Evolutionary conservation across 2,113 vertebrate genomes (phyloP), one percentile per base, ranked within the genome.

Genomic region (Australoheros scitulus): DNA sequence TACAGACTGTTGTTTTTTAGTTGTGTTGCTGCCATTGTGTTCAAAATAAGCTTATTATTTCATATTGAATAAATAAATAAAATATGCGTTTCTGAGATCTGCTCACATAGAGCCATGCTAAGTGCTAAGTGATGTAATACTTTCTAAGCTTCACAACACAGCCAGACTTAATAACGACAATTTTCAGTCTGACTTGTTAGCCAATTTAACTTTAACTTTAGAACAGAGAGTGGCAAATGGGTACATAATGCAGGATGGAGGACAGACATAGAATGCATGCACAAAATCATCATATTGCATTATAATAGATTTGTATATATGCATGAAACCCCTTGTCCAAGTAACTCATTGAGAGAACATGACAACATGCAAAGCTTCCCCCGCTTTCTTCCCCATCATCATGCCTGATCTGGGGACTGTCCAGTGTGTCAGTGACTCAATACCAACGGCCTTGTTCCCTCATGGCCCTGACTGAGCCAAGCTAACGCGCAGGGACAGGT

Each of bases 351-450:
- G 24, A 11, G n/a, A 78, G 79, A 22, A 86, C 63, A 26, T 77
- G 79, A 89, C 83, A 85, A 47, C 80, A 77, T 70, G 52, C 61
- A 75, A 43, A 14, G 57, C 61, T 55, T 57, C 65, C 61, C 76
- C 86, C 43, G 6, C 72, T 56, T 59, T 74, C 47, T n/a, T 32
- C 74, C 80, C 56, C 61, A 56, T 86, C 79, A 29, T 82, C 77
- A 56, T 61, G 80, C 81, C 50, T 63, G 85, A 86, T 88, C 55
- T 70, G 82, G 83, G 84, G 82, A 81, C 77, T 88, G 91, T 93
- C 93, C 86, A 86, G 82, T 68, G 86, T 88, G 92, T 90, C 93
- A 87, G 90, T 94, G 93, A 94, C 92, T 94, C 92, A 94, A 80
- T 64, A 88, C 82, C 78, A 72, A 82, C 20, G 87, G 81, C 90